Percentiles rank a stretch among this genome's conserved stretches.
These are phyloP conservation scores for Smutsia temminckii DNA, from an alignment of 2,797 vertebrate genomes.

Conservation along the genomic window DNA sequence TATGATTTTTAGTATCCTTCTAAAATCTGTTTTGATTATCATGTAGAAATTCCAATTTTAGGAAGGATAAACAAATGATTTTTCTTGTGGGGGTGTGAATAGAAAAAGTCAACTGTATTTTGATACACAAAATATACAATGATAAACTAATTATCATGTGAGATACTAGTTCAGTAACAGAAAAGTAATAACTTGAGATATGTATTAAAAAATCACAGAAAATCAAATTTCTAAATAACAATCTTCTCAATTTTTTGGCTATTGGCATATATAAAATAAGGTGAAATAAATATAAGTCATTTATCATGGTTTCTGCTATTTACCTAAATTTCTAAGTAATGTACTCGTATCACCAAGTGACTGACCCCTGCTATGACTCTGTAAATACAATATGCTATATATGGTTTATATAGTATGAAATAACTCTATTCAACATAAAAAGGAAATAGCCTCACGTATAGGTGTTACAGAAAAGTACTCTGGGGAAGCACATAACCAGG, in stretches of 20 bases:
- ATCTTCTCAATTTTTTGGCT: constrained; percentile 4
- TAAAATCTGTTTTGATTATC: constrained; percentile 51
- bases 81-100: background rate
- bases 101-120: constrained; percentile 36
- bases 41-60: constrained; percentile 62
- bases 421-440: background rate
- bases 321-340: background rate
- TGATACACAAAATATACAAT: constrained; percentile 35
- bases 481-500: background rate
- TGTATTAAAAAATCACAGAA: background rate
- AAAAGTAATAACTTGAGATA: background rate
- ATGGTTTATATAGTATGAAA: background rate
- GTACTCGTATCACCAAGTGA: background rate
- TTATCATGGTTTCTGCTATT: background rate
- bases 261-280: constrained; percentile 26
- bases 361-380: background rate
- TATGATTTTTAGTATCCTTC: constrained; percentile 52
- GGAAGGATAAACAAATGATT: constrained; percentile 52
- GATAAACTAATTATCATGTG: constrained; percentile 28
- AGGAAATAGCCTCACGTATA: accelerated
- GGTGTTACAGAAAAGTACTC: background rate
- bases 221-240: constrained; percentile 28
- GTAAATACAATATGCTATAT: background rate
- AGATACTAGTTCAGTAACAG: background rate
- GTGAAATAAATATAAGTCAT: constrained; percentile 8